Base-by-base conservation (phyloP, 2,888 invertebrate genomes). In the Pseudoips prasinana region DNA sequence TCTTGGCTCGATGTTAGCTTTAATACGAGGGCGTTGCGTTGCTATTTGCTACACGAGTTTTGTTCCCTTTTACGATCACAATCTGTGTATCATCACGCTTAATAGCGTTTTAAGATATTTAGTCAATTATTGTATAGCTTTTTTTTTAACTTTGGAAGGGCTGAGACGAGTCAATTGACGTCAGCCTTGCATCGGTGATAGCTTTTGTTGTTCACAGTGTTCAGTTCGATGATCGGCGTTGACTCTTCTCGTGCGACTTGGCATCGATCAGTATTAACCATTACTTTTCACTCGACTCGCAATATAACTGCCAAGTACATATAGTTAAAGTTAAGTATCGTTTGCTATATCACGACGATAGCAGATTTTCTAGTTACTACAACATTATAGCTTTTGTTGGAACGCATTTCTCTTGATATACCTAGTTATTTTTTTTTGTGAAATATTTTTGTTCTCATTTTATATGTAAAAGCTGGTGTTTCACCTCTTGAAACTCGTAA, bases 91-190 rank as follows among this genome's bases (percentile, higher is more conserved):
- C 55, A 42, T 46, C 59, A 58, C 57, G 54, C 45, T 62, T 59
- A 53, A 58, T 81, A 80, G 79, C 74, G 65, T 64, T 75, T 73
- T 84, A 86, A 87, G 86, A 70, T 88, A 85, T 87, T 84, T 87
- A 88, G 88, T 87, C 87, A 87, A 88, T 86, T 87, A 88, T 78
- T 77, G 70, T 82, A 77, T 79, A 82, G 78, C 76, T 85, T 82
- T 78, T 71, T 66, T 76, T 67, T 69, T 61, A 62, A 65, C 60
- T 54, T 64, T 59, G 50, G 52, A 58, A 59, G 62, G 76, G 77
- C 75, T 76, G 77, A 64, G 56, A 52, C 46, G 62, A 72, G 74
- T 77, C 74, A 72, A 52, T 70, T 58, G 60, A 63, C 39, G 57
- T 62, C 70, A 69, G 76, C 75, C 70, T 56, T 39, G 46, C 42